phyloP scores from a whole-genome alignment of 2,113 vertebrate genomes.

The Thunnus thynnus region DNA sequence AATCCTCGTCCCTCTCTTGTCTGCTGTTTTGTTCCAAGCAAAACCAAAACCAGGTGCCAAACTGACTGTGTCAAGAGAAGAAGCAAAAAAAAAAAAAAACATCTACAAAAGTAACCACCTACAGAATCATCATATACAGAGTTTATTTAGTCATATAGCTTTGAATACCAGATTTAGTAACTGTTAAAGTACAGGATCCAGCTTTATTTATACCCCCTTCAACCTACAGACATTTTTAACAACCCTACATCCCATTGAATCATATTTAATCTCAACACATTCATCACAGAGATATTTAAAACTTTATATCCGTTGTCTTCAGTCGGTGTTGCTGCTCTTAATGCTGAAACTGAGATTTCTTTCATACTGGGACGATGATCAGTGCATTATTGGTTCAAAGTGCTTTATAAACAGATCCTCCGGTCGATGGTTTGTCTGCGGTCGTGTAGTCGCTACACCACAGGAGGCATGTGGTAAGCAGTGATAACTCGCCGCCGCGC shows the following conservation, averaged over 20 bases:
- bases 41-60: conserved; percentile 79
- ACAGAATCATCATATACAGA: background rate
- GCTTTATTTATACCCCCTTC: background rate
- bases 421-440: background rate
- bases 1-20: conserved; percentile 6
- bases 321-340: conserved; percentile 39
- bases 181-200: background rate
- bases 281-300: background rate
- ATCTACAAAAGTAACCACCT: background rate
- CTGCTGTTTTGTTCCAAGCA: conserved; percentile 28
- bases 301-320: conserved; percentile 1
- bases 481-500: conserved; percentile 34
- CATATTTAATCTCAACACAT: background rate
- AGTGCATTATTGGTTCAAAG: conserved; percentile 81
- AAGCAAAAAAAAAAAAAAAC: conserved; percentile 54
- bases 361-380: conserved; percentile 25
- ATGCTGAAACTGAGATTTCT: conserved; percentile 15
- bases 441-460: background rate
- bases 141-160: background rate
- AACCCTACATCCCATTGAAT: background rate
- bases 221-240: background rate
- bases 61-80: conserved; percentile 73
- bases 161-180: background rate
- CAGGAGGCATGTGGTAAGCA: conserved; percentile 26
- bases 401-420: conserved; percentile 76